Evolutionary conservation across 2,797 vertebrate species (phyloP).

Genomic region (Meda fulgida): DNA sequence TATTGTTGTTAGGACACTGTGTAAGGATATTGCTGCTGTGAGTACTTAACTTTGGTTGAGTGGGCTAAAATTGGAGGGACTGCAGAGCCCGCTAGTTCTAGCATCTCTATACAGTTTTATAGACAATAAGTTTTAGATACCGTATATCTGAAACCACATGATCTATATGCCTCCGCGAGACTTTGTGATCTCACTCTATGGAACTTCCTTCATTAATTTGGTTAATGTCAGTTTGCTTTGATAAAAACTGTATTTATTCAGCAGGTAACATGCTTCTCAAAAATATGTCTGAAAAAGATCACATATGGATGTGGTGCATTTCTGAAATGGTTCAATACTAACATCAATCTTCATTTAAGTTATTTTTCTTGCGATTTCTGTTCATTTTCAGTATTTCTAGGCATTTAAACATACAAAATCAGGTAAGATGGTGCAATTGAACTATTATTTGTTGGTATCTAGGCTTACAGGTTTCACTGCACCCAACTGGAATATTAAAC

Average conservation of each 20-base stretch:
- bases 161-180: background rate
- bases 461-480: conserved; percentile 1
- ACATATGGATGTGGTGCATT: background rate
- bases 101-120: background rate
- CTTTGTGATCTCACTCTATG: background rate
- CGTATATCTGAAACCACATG: background rate
- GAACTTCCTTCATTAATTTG: background rate
- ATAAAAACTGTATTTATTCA: background rate
- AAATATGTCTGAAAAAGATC: background rate
- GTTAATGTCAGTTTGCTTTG: background rate
- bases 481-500: conserved; percentile 34
- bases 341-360: background rate
- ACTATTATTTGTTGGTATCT: background rate
- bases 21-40: conserved; percentile 3
- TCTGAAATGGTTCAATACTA: background rate
- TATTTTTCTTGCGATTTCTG: background rate
- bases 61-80: conserved; percentile 28
- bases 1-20: background rate
- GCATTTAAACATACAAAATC: background rate
- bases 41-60: conserved; percentile 22
- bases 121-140: background rate
- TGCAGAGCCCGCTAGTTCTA: background rate
- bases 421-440: background rate
- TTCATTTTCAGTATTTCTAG: background rate
- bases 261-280: background rate